These are phyloP conservation scores for Ivindomyrus marchei DNA, from an alignment of 2,113 vertebrate species.

Conservation along the genomic window DNA sequence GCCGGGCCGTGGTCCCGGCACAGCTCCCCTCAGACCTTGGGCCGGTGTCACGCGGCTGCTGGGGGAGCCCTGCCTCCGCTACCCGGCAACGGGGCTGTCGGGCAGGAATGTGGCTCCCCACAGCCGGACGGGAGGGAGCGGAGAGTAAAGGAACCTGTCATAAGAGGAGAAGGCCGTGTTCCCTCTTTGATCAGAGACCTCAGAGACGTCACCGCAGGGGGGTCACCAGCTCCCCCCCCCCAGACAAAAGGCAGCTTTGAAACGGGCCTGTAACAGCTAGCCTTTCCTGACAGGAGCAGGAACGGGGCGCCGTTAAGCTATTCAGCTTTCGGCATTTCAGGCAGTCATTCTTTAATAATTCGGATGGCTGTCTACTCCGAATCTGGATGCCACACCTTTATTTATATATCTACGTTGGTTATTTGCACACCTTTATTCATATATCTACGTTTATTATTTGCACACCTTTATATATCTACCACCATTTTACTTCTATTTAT, in stretches of 20 bases:
- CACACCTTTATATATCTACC: not conserved
- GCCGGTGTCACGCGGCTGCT: not conserved
- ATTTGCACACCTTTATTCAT: no score
- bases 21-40: not conserved
- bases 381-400: not conserved
- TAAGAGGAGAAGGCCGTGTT: not conserved
- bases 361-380: not conserved
- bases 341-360: not conserved
- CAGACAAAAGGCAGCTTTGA: slow-evolving; percentile 8
- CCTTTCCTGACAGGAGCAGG: not conserved
- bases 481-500: not conserved
- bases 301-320: not conserved
- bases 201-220: not conserved
- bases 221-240: not conserved
- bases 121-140: not conserved
- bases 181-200: slow-evolving; percentile 15
- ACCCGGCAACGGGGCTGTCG: not conserved
- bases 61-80: not conserved
- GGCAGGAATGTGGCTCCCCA: slow-evolving; percentile 15
- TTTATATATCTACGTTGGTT: no score
- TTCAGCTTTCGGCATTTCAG: not conserved
- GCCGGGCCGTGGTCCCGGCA: not conserved
- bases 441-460: no score
- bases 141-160: slow-evolving; percentile 10
- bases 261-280: not conserved